Conservation (phyloP, 2,797 vertebrate species). For the Antennarius maculatus region DNA sequence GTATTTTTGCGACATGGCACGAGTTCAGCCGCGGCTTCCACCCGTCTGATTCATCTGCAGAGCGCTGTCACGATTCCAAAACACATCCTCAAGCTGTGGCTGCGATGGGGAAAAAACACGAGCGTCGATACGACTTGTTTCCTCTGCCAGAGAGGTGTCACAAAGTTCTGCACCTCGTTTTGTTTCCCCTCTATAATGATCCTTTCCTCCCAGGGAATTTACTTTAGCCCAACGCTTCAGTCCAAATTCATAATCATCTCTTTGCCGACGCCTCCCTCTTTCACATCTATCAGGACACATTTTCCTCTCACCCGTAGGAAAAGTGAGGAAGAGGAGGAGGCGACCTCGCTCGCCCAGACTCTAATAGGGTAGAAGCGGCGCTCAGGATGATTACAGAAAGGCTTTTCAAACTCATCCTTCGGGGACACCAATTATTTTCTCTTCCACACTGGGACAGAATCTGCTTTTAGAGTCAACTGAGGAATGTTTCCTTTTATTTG, state of each 20-base stretch:
- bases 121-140: not conserved
- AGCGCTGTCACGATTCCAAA: conserved; percentile 30
- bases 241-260: conserved; percentile 30
- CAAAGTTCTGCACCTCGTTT: not conserved
- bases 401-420: conserved; percentile 23
- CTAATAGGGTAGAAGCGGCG: conserved; percentile 21
- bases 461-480: conserved; percentile 26
- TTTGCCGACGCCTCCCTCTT: not conserved
- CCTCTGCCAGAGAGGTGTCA: not conserved
- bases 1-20: conserved; percentile 11
- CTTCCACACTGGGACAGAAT: conserved; percentile 15
- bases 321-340: conserved; percentile 2
- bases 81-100: conserved; percentile 15
- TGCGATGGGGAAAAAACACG: conserved; percentile 18
- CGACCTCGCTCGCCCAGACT: conserved; percentile 5
- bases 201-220: conserved; percentile 7
- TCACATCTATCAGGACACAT: not conserved
- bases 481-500: too few species aligned
- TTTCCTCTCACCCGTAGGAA: not conserved
- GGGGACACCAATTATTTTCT: conserved; percentile 29
- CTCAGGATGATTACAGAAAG: conserved; percentile 40
- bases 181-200: not conserved
- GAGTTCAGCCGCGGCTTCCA: conserved; percentile 2
- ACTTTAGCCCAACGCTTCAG: conserved; percentile 12
- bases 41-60: conserved; percentile 25